Conservation (phyloP, 2,888 invertebrate genomes). For the Phragmatobia fuliginosa region DNA sequence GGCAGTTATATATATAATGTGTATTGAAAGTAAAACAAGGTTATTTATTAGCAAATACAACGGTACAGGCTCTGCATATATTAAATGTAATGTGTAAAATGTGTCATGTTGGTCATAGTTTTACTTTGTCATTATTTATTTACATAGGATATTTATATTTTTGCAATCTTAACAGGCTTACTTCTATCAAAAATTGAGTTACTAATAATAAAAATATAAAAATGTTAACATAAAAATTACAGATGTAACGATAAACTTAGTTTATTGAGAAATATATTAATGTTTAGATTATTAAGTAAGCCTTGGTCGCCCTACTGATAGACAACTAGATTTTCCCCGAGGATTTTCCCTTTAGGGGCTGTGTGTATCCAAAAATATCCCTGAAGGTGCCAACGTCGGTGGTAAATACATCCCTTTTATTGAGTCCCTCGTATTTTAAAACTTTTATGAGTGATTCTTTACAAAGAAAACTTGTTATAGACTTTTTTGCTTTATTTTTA, state of each 20-base stretch:
- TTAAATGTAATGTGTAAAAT: too few species aligned
- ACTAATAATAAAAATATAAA: too few species aligned
- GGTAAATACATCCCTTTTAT: conserved; percentile 47
- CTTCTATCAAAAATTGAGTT: too few species aligned
- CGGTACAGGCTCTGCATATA: too few species aligned
- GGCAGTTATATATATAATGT: too few species aligned
- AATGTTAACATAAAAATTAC: too few species aligned
- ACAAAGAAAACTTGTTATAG: conserved; percentile 38
- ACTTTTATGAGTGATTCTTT: conserved; percentile 44
- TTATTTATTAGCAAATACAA: too few species aligned
- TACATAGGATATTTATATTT: too few species aligned
- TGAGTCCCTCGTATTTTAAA: conserved; percentile 44
- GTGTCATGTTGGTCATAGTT: too few species aligned
- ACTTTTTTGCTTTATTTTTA: conserved; percentile 33
- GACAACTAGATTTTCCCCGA: conserved; percentile 52
- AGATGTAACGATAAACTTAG: neutral
- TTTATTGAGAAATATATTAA: neutral
- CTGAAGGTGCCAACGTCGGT: conserved; percentile 35
- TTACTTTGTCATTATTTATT: too few species aligned
- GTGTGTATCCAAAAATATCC: conserved; percentile 46
- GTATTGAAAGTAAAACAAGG: too few species aligned
- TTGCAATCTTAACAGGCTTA: too few species aligned
- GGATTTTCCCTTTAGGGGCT: conserved; percentile 51
- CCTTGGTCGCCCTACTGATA: conserved; percentile 36
- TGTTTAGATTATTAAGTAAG: neutral